A percentile compares a stretch with the other conserved stretches of the same genome.
These are phyloP conservation scores for Drosophila anceps DNA, from an alignment of 2,888 invertebrate species.

Conservation along the genomic window DNA sequence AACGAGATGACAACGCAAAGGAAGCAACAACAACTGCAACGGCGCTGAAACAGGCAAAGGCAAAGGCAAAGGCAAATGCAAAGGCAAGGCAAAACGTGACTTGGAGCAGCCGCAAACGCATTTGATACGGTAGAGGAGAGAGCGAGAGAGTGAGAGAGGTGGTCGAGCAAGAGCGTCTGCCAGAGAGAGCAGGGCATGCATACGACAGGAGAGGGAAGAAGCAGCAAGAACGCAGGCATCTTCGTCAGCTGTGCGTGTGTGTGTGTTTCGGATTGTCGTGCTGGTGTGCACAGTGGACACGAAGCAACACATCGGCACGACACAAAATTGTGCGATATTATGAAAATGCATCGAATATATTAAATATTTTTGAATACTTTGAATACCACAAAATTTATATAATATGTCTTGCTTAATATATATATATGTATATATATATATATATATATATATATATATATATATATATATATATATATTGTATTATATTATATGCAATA, in stretches of 20 bases:
- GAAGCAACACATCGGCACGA: conserved; percentile 7
- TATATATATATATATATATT: not conserved
- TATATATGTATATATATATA: not conserved
- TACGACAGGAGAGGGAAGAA: conserved; percentile 8
- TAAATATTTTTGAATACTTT: too few species aligned
- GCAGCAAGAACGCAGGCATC: conserved; percentile 37
- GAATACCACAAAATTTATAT: not conserved
- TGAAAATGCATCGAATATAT: too few species aligned
- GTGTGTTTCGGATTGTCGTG: conserved; percentile 10
- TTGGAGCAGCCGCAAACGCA: conserved; percentile 59
- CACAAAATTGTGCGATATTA: not conserved
- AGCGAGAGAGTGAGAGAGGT: conserved; percentile 3
- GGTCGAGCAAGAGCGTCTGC: conserved; percentile 28
- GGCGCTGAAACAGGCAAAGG: conserved; percentile 35
- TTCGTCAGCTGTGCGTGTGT: conserved; percentile 52
- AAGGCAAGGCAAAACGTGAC: conserved; percentile 69
- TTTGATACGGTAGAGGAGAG: conserved; percentile 13
- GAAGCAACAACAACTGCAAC: conserved; percentile 59
- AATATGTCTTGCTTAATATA: too few species aligned
- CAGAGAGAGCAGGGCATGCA: conserved; percentile 15
- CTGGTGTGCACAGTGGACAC: conserved; percentile 47
- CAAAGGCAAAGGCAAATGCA: conserved; percentile 27
- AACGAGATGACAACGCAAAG: conserved; percentile 79
- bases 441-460: not conserved
- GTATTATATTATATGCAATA: not conserved